phyloP scores from a whole-genome alignment of 2,797 vertebrate species.

The Tolypeutes matacus region DNA sequence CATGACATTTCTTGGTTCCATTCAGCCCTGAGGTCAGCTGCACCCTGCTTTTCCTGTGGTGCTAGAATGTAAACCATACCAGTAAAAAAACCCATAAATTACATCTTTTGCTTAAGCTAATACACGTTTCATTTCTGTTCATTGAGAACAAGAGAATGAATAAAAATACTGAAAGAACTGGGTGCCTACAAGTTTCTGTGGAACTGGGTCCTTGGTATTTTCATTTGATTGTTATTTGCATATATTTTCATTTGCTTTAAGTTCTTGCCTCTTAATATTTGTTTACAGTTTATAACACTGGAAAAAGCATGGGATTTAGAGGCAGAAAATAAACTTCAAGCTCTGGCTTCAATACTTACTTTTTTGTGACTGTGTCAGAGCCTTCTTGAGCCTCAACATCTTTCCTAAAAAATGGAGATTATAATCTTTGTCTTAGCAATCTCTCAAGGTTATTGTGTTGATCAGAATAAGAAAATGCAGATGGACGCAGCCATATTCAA shows the following conservation, averaged over 20 bases:
- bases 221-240: background rate
- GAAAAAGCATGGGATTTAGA: background rate
- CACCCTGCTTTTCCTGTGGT: background rate
- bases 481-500: background rate
- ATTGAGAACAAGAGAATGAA: background rate
- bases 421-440: background rate
- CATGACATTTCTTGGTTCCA: background rate
- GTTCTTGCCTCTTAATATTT: background rate
- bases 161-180: background rate
- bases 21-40: background rate
- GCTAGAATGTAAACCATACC: background rate
- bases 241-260: conserved; percentile 17
- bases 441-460: background rate
- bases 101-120: background rate
- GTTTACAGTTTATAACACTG: background rate
- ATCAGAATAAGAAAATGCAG: background rate
- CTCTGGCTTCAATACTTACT: background rate
- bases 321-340: background rate
- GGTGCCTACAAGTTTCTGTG: background rate
- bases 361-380: background rate
- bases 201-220: background rate
- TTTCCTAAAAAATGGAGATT: background rate
- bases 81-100: background rate
- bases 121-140: background rate
- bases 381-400: background rate